Conservation (phyloP, 2,797 vertebrate species). For the Phrynocephalus vlangalii region DNA sequence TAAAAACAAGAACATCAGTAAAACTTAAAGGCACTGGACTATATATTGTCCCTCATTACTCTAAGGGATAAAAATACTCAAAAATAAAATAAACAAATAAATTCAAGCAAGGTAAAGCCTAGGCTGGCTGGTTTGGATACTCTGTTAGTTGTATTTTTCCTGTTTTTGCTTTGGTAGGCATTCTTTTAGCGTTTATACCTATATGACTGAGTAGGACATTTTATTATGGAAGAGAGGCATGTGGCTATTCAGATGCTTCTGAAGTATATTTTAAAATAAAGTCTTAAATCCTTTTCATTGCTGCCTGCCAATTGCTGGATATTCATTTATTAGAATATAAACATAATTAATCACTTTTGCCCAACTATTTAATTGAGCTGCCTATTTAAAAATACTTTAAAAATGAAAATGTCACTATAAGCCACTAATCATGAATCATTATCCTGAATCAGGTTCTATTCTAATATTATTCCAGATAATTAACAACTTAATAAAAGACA, state of each 20-base stretch:
- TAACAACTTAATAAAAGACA: constrained; percentile 1
- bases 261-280: neutral
- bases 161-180: too few relatives aligned
- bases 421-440: neutral
- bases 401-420: neutral
- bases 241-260: neutral
- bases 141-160: too few relatives aligned
- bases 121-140: neutral
- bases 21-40: too few relatives aligned
- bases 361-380: neutral
- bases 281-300: neutral
- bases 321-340: neutral
- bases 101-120: neutral
- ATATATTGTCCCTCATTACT: too few relatives aligned
- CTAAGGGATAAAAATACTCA: too few relatives aligned
- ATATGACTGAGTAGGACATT: too few relatives aligned
- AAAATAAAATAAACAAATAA: neutral
- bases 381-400: neutral
- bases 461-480: neutral
- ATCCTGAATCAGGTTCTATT: neutral
- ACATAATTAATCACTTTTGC: neutral
- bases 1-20: too few relatives aligned
- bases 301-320: neutral
- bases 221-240: too few relatives aligned
- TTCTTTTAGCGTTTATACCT: too few relatives aligned